phyloP scores from a whole-genome alignment of 2,888 invertebrate species.

The Leptinotarsa juncta region DNA sequence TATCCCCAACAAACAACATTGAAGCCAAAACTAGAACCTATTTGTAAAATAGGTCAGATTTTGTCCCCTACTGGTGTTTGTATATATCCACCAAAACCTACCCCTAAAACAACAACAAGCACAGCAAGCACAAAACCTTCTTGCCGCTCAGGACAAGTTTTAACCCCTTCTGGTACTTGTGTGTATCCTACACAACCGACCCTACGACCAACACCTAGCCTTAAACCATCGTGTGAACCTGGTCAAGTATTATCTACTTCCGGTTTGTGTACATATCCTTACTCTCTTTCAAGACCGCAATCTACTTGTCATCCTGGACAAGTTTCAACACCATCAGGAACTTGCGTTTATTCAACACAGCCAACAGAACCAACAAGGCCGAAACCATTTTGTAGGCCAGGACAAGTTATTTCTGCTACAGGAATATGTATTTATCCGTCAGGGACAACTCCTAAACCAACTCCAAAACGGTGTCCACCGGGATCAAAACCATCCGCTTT shows the following conservation, averaged over 20 bases:
- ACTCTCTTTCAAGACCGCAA: slow-evolving; percentile 20
- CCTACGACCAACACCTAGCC: slow-evolving; percentile 17
- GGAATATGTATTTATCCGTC: slow-evolving; percentile 37
- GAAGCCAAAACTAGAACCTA: slow-evolving; percentile 18
- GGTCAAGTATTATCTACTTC: slow-evolving; percentile 23
- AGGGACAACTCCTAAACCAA: slow-evolving; percentile 16
- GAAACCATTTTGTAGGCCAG: slow-evolving; percentile 39
- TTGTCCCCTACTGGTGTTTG: slow-evolving; percentile 55
- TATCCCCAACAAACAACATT: slow-evolving; percentile 25
- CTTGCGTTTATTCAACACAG: slow-evolving; percentile 40
- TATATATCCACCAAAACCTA: slow-evolving; percentile 48
- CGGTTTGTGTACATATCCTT: slow-evolving; percentile 38
- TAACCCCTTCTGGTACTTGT: slow-evolving; percentile 38
- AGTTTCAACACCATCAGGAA: slow-evolving; percentile 43
- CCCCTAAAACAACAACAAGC: slow-evolving; percentile 62
- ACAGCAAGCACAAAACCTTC: slow-evolving; percentile 35
- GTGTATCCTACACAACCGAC: slow-evolving; percentile 22
- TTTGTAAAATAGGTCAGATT: slow-evolving; percentile 41
- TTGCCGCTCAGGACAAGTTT: slow-evolving; percentile 41
- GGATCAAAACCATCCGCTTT: slow-evolving; percentile 31
- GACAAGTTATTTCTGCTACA: slow-evolving; percentile 36
- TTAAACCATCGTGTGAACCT: slow-evolving; percentile 30
- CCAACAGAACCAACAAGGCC: slow-evolving; percentile 28
- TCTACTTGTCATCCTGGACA: slow-evolving; percentile 44
- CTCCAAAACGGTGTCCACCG: slow-evolving; percentile 27